phyloP scores from a whole-genome alignment of 2,797 vertebrate genomes.

The Bufotes viridis region DNA sequence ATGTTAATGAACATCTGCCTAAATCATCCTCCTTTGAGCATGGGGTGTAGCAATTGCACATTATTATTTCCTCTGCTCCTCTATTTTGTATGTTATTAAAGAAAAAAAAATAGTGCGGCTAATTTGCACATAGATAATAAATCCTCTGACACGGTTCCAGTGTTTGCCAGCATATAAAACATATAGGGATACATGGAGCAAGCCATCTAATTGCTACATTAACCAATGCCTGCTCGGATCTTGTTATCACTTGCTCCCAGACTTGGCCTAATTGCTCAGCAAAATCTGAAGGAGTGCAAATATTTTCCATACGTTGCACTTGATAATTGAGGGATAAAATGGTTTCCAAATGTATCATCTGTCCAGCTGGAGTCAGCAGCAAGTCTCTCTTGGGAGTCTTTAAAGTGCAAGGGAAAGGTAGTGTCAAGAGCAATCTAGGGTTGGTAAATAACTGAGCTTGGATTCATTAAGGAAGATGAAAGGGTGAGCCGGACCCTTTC shows the following conservation, averaged over 20 bases:
- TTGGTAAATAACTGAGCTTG: constrained; percentile 75
- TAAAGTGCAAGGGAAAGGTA: constrained; percentile 83
- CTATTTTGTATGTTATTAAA: constrained; percentile 41
- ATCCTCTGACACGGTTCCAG: constrained; percentile 49
- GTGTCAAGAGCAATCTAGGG: constrained; percentile 80
- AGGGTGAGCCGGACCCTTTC: constrained; percentile 76
- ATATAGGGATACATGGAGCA: constrained; percentile 43
- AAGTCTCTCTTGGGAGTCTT: constrained; percentile 79
- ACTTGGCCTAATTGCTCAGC: constrained; percentile 84
- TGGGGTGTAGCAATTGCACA: constrained; percentile 45
- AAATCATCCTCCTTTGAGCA: constrained; percentile 48
- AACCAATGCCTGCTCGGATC: constrained; percentile 81
- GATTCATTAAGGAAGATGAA: constrained; percentile 85
- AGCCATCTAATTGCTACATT: constrained; percentile 73
- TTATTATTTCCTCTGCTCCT: constrained; percentile 43
- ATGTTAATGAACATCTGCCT: constrained; percentile 62
- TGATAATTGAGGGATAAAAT: constrained; percentile 87
- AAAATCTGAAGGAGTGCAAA: constrained; percentile 82
- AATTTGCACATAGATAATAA: constrained; percentile 62
- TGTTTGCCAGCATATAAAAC: constrained; percentile 59
- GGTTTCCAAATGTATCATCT: constrained; percentile 85
- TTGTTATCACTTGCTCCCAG: constrained; percentile 80
- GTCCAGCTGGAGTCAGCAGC: constrained; percentile 79
- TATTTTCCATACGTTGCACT: constrained; percentile 84
- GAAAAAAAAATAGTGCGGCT: constrained; percentile 54